Conservation (phyloP, 2,113 vertebrate species). For the Artemisiospiza belli region DNA sequence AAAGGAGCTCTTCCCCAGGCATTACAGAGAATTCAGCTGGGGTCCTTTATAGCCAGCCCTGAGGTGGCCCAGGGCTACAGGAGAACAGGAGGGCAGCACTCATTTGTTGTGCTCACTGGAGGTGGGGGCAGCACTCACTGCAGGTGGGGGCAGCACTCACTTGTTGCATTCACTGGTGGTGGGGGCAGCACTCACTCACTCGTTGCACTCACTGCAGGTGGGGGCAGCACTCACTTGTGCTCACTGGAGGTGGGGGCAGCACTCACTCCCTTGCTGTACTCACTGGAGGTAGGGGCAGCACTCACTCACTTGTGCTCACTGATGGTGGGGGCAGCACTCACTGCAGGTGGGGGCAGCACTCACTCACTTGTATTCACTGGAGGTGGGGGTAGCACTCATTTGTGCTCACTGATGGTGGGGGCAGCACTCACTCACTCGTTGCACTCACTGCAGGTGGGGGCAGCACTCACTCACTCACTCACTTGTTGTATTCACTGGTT, state of each 20-base stretch:
- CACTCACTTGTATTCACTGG: too few species aligned
- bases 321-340: too few species aligned
- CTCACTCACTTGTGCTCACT: neutral
- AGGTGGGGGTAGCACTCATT: too few species aligned
- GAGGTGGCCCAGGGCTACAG: rapidly evolving
- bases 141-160: neutral
- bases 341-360: neutral
- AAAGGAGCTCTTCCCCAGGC: neutral
- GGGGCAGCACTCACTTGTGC: constrained; percentile 14
- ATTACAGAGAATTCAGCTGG: neutral
- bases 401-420: too few species aligned
- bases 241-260: constrained; percentile 11
- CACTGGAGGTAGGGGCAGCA: neutral
- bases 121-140: too few species aligned
- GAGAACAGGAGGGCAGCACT: neutral
- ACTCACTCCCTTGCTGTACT: constrained; percentile 65
- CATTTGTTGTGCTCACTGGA: too few species aligned
- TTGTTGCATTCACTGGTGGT: constrained; percentile 56
- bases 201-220: neutral
- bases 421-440: too few species aligned
- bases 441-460: too few species aligned
- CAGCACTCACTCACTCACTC: constrained; percentile 35
- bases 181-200: neutral
- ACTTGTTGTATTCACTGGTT: constrained; percentile 72
- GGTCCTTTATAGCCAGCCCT: rapidly evolving